Evolutionary conservation across 2,888 invertebrate species (phyloP).

Genomic region (Diaprepes abbreviatus): DNA sequence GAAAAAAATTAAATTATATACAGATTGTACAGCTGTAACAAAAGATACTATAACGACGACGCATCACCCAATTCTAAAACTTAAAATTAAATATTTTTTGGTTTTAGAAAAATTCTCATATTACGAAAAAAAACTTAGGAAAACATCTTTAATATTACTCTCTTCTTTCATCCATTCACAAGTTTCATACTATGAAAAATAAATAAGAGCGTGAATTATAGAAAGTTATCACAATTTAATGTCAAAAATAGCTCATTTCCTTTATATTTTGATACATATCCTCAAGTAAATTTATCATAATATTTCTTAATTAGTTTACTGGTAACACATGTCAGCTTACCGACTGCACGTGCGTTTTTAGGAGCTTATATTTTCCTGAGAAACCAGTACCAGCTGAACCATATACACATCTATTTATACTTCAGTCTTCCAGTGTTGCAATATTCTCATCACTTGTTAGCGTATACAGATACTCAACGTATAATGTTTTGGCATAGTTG

Average conservation of each 20-base stretch:
- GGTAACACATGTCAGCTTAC: neutral
- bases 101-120: too few species aligned
- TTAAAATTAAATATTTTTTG: too few species aligned
- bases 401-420: neutral
- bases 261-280: neutral
- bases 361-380: neutral
- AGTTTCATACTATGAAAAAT: neutral
- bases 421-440: slow-evolving; percentile 60
- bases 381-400: neutral
- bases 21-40: too few species aligned
- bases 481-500: slow-evolving; percentile 89
- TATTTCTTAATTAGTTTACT: slow-evolving; percentile 1
- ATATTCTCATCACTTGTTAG: slow-evolving; percentile 65
- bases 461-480: slow-evolving; percentile 85
- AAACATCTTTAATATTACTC: too few species aligned
- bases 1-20: too few species aligned
- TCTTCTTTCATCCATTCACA: neutral
- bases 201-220: slow-evolving; percentile 3
- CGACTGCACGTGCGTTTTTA: neutral
- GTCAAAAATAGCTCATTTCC: slow-evolving; percentile 15
- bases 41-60: too few species aligned
- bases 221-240: slow-evolving; percentile 10
- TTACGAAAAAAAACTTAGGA: too few species aligned
- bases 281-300: neutral
- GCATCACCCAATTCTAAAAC: too few species aligned